These are phyloP conservation scores for Tichodroma muraria DNA, from an alignment of 2,113 vertebrate species.

Conservation along the genomic window DNA sequence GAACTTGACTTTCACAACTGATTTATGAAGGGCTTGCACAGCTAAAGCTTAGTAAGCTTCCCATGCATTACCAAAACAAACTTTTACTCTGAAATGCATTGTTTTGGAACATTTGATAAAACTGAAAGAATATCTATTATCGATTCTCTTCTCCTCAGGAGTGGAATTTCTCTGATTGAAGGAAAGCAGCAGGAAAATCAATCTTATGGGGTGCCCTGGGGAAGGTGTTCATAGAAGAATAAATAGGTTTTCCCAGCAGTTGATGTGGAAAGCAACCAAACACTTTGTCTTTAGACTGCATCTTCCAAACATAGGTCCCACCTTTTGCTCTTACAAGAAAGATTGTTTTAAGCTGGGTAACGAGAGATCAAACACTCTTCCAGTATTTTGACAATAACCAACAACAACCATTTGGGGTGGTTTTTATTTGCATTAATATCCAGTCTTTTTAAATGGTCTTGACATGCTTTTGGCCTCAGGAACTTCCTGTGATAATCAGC, in stretches of 20 bases:
- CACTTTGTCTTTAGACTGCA: neutral
- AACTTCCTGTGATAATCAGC: conserved; percentile 13
- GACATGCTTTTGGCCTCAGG: neutral
- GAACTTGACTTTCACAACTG: neutral
- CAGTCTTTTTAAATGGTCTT: neutral
- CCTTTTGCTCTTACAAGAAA: neutral
- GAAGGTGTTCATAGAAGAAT: neutral
- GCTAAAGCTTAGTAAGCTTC: neutral
- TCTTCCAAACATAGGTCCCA: neutral
- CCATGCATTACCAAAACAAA: neutral
- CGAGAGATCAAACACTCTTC: neutral
- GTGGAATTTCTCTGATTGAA: neutral
- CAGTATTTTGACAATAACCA: neutral
- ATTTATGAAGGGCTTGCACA: neutral
- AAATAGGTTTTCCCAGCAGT: neutral
- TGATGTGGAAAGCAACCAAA: neutral
- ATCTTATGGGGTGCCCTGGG: no score
- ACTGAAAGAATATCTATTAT: neutral
- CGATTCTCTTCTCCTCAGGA: neutral
- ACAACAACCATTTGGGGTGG: neutral
- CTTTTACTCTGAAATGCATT: neutral
- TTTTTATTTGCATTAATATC: conserved; percentile 1
- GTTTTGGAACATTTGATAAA: neutral
- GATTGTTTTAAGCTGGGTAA: neutral
- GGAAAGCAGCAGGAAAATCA: neutral